Base-by-base conservation (phyloP, 2,888 invertebrate species). In the Drosophila ustulata region DNA sequence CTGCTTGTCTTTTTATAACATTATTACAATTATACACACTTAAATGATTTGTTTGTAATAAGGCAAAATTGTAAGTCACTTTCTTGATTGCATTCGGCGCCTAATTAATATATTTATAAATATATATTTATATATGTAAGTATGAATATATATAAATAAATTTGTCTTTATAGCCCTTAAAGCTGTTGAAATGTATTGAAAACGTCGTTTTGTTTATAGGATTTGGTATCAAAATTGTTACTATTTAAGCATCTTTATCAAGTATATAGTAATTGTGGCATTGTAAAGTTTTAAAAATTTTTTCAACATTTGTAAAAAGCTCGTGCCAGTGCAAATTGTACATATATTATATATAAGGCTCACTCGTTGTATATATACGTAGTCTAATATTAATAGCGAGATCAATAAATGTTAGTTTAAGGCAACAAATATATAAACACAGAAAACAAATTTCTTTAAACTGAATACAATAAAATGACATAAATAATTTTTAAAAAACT, bases 11-110 rank as follows among this genome's bases (percentile, higher is more conserved):
- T 47, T 66, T 51, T 30, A 26, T 49, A 50, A 46, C 32, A 28
- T 49, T 39, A 28, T 49, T 55, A 46, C 41, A 26, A 25, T 53
- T 68, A 55, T 55, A 37, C 56, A 65, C 51, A 68, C 47, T 45
- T 47, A 61, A 74, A 71, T 72, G 53, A 62, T 79, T 82, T 69
- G 8, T 68, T 82, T 76, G 28, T 81, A 26, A 18, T 57, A 84
- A 84, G 81, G 81, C 81, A 71, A 77, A 71, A 58, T 70, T 66
- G 65, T 66, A 82, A 82, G 86, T 82, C 85, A 82, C 80, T 68
- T 75, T 74, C 34, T 70, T 82, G 85, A 85, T 82, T 85, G 82
- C 86, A 82, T 76, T 55, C 67, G 66, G 82, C 85, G 69, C 58
- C 69, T 82, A 68, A 53, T 70, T 55, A 58, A 69, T 56, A 63